phyloP scores from a whole-genome alignment of 2,888 invertebrate species.

The Latrodectus elegans region DNA sequence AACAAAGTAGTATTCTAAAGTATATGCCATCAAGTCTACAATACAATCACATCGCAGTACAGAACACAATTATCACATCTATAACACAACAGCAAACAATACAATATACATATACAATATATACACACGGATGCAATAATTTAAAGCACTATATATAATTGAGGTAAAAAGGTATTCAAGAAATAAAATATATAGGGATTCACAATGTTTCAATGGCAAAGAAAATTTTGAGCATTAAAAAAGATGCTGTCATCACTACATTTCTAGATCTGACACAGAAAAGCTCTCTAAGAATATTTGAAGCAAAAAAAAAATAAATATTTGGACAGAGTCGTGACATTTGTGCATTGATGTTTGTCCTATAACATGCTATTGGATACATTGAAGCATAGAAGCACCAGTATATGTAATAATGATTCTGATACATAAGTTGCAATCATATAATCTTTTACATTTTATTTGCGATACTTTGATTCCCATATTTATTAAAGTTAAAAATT shows the following conservation, averaged over 20 bases:
- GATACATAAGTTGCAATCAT: neutral
- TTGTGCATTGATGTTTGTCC: slow-evolving; percentile 17
- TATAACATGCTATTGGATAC: slow-evolving; percentile 16
- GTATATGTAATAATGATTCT: neutral
- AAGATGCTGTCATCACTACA: slow-evolving; percentile 43
- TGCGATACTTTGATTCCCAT: neutral
- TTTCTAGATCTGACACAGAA: slow-evolving; percentile 44
- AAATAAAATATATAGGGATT: slow-evolving; percentile 25
- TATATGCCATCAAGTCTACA: slow-evolving; percentile 51
- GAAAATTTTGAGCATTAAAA: slow-evolving; percentile 56
- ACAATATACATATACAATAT: slow-evolving; percentile 59
- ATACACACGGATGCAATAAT: slow-evolving; percentile 60
- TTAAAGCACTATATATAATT: slow-evolving; percentile 61
- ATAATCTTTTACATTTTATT: neutral
- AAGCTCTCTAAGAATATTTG: slow-evolving; percentile 55
- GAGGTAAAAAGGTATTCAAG: slow-evolving; percentile 52
- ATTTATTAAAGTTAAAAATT: too few species aligned
- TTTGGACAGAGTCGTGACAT: slow-evolving; percentile 39
- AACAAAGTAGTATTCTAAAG: slow-evolving; percentile 59
- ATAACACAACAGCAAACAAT: slow-evolving; percentile 52
- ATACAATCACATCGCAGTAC: slow-evolving; percentile 64
- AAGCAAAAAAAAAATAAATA: slow-evolving; percentile 22
- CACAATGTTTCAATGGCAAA: slow-evolving; percentile 43
- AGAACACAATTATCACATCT: slow-evolving; percentile 66
- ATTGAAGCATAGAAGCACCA: slow-evolving; percentile 22